Percentiles rank a stretch among this genome's conserved stretches.
These are phyloP conservation scores for Fistularia tabacaria DNA, from an alignment of 2,797 vertebrate species.

Conservation along the genomic window DNA sequence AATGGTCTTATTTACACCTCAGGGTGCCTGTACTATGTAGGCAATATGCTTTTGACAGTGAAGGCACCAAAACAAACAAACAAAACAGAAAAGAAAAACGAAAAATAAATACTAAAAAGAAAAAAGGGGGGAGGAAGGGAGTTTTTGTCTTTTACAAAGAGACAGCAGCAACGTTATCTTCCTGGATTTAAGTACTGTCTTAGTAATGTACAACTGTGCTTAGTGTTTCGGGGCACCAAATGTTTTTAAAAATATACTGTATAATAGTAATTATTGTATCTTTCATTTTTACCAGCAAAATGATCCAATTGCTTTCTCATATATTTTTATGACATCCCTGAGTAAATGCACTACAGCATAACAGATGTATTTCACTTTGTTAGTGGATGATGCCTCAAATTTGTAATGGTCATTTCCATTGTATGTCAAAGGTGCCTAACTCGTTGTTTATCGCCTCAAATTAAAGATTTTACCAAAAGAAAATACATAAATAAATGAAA, in stretches of 20 bases:
- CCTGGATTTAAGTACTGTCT: conserved; percentile 24
- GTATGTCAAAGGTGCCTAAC: conserved; percentile 54
- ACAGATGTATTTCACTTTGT: conserved; percentile 20
- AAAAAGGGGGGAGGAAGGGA: too few relatives aligned
- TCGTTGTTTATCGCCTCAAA: conserved; percentile 37
- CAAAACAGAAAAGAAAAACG: too few relatives aligned
- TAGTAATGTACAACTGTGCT: conserved; percentile 22
- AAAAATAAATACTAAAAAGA: too few relatives aligned
- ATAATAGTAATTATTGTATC: conserved; percentile 10
- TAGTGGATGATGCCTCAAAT: conserved; percentile 30
- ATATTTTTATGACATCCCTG: conserved; percentile 16
- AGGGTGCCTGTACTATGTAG: conserved; percentile 44
- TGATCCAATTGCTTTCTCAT: conserved; percentile 1
- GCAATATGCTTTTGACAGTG: conserved; percentile 42
- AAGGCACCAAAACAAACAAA: conserved; percentile 25
- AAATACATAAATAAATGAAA: not conserved
- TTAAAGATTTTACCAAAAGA: conserved; percentile 47
- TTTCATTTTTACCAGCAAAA: conserved; percentile 10
- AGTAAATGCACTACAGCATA: conserved; percentile 13
- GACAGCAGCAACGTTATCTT: conserved; percentile 13
- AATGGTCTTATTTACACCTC: conserved; percentile 32
- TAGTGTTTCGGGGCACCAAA: conserved; percentile 21
- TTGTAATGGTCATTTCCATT: conserved; percentile 15
- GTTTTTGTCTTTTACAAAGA: not conserved
- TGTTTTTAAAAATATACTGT: conserved; percentile 17